These are phyloP conservation scores for Valencia hispanica DNA, from an alignment of 2,797 vertebrate species.

Conservation along the genomic window DNA sequence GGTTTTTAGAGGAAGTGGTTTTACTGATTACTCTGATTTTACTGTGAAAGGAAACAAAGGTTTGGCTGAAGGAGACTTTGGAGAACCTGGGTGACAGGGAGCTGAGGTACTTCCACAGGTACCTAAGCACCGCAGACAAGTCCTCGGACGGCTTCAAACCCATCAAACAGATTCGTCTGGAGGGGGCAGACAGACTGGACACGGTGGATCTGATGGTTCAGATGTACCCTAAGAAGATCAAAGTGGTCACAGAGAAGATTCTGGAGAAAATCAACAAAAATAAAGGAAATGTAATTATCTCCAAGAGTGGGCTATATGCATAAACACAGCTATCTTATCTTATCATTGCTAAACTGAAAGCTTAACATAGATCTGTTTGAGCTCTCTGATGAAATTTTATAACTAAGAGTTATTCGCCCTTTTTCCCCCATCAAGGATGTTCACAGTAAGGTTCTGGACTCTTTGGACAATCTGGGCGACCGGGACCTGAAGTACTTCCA, in stretches of 20 bases:
- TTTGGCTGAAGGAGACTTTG: neutral
- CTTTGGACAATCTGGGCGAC: neutral
- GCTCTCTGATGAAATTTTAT: too few species aligned
- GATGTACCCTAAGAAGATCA: neutral
- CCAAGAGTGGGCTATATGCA: neutral
- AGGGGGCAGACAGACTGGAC: neutral
- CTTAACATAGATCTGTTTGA: too few species aligned
- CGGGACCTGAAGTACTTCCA: neutral
- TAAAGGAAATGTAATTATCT: slow-evolving; percentile 1
- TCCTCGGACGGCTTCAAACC: slow-evolving; percentile 1
- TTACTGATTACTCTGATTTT: neutral
- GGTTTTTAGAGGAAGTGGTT: neutral
- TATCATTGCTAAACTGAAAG: too few species aligned
- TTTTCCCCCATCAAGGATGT: neutral
- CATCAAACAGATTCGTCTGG: neutral
- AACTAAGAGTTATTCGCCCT: too few species aligned
- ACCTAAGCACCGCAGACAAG: neutral
- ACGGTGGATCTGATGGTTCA: neutral
- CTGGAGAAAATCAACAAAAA: slow-evolving; percentile 3
- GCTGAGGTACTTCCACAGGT: neutral
- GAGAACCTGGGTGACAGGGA: neutral
- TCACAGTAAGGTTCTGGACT: neutral
- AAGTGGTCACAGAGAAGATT: neutral
- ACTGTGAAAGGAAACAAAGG: neutral
- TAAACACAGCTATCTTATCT: neutral